A percentile compares a stretch with the other conserved stretches of the same genome.
These are phyloP conservation scores for Aplysina aerophoba DNA, from an alignment of 37 sponge, comb jelly and placozoan species.

Conservation along the genomic window DNA sequence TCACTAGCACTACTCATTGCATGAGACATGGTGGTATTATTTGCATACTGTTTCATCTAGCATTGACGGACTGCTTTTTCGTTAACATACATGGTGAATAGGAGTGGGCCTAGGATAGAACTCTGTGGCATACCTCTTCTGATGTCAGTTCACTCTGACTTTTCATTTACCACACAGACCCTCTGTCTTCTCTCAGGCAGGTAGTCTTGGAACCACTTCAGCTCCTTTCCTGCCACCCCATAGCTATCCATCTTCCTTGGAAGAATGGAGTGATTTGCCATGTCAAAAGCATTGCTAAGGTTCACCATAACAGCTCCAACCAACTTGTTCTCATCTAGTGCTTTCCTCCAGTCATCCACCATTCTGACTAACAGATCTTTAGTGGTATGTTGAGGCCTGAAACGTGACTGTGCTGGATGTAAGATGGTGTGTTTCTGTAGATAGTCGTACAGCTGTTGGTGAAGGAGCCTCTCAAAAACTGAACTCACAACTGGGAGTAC, in stretches of 20 bases:
- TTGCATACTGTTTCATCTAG: slow-evolving; percentile 41
- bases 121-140: slow-evolving; percentile 42
- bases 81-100: slow-evolving; percentile 38
- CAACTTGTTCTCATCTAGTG: slow-evolving; percentile 28
- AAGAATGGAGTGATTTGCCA: slow-evolving; percentile 37
- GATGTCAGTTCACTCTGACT: slow-evolving; percentile 17
- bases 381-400: slow-evolving; percentile 19
- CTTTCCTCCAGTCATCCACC: slow-evolving; percentile 36
- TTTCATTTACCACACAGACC: slow-evolving; percentile 8
- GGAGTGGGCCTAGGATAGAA: slow-evolving; percentile 44
- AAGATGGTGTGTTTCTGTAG: slow-evolving; percentile 24
- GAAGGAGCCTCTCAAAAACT: slow-evolving; percentile 30
- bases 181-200: slow-evolving; percentile 24
- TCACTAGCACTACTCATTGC: not conserved
- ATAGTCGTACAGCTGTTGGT: slow-evolving; percentile 36
- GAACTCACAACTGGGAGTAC: slow-evolving; percentile 36
- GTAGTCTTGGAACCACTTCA: slow-evolving; percentile 36
- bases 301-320: slow-evolving; percentile 35
- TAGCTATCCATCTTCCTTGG: slow-evolving; percentile 16
- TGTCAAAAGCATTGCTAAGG: slow-evolving; percentile 42
- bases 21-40: slow-evolving; percentile 31
- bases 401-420: slow-evolving; percentile 43
- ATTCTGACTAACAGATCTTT: not conserved
- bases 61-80: not conserved
- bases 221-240: slow-evolving; percentile 2